These are phyloP conservation scores for Callyntrura guangdongensis DNA, from an alignment of 2,888 invertebrate species.

Conservation along the genomic window DNA sequence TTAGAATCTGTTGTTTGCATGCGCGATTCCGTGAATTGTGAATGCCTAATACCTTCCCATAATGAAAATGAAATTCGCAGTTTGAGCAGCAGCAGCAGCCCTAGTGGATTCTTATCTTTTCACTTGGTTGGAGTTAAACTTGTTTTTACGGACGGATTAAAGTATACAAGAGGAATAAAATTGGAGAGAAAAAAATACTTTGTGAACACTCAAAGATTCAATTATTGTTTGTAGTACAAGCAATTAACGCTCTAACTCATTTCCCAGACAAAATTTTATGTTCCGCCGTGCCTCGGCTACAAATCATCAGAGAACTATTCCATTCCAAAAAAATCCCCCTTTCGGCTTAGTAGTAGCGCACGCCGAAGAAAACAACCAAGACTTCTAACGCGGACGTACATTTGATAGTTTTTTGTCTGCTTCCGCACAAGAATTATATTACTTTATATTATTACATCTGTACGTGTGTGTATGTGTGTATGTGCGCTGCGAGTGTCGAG, in stretches of 20 bases:
- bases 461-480: neutral
- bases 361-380: conserved; percentile 27
- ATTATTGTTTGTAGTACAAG: conserved; percentile 65
- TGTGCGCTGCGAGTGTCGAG: neutral
- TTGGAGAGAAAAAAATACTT: neutral
- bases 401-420: conserved; percentile 34
- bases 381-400: neutral
- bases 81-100: too few relatives aligned
- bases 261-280: conserved; percentile 70
- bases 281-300: conserved; percentile 48
- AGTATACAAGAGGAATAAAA: neutral
- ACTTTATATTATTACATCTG: neutral
- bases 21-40: too few relatives aligned
- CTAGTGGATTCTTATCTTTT: neutral
- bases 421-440: conserved; percentile 56
- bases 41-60: neutral
- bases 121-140: neutral
- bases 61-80: neutral
- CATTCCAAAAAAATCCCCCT: conserved; percentile 16
- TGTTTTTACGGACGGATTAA: conserved; percentile 12
- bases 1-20: neutral
- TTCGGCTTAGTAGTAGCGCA: neutral
- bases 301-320: conserved; percentile 64
- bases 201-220: conserved; percentile 54
- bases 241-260: conserved; percentile 74